Evolutionary conservation across 2,113 vertebrate species (phyloP).

Genomic region (Neoarius graeffei): DNA sequence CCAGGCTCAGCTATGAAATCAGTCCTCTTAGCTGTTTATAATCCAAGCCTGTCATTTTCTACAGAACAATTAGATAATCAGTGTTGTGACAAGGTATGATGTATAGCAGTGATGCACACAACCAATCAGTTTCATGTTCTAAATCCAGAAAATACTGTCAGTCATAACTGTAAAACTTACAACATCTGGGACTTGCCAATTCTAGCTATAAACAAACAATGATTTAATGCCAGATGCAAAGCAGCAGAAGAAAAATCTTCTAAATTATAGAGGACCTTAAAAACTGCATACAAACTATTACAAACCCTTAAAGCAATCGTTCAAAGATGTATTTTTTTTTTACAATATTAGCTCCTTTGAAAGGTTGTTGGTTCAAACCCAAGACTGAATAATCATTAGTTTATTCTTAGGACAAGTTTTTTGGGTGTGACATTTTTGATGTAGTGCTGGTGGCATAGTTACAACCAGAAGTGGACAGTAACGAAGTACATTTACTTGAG

Average conservation of each 20-base stretch:
- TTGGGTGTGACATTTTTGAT: too few relatives aligned
- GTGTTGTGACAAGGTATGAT: neutral
- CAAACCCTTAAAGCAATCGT: neutral
- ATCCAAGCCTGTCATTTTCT: neutral
- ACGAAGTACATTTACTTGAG: too few relatives aligned
- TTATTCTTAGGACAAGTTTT: too few relatives aligned
- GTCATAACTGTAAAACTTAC: neutral
- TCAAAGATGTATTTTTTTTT: neutral
- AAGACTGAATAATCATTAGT: too few relatives aligned
- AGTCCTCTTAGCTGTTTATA: neutral
- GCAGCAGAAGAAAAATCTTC: neutral
- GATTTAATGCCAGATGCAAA: slow-evolving; percentile 14
- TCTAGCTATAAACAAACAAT: neutral
- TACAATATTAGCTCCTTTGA: neutral
- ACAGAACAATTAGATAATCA: neutral
- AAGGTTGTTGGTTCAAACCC: neutral
- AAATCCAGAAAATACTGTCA: neutral
- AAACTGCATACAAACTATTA: neutral
- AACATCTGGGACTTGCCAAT: neutral
- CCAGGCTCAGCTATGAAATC: neutral
- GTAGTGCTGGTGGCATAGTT: too few relatives aligned
- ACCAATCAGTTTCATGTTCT: neutral
- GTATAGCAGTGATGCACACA: neutral
- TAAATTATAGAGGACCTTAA: neutral
- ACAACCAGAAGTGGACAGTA: too few relatives aligned